Conservation (phyloP, 2,797 vertebrate genomes). For the Lateolabrax maculatus region DNA sequence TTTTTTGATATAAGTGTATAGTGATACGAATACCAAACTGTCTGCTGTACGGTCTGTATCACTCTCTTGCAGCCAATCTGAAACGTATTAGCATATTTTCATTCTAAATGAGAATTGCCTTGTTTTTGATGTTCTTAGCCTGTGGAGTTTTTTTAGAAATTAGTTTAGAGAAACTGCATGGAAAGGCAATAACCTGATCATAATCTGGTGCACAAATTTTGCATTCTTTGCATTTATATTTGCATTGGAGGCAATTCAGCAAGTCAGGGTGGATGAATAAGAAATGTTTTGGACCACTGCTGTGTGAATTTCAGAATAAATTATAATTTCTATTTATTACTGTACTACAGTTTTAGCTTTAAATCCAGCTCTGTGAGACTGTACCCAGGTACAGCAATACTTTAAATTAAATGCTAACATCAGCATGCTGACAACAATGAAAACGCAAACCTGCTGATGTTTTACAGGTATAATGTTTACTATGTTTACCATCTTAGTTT, state of each 20-base stretch:
- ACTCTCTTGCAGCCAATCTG: background rate
- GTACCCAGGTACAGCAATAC: background rate
- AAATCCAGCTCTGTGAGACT: background rate
- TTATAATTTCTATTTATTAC: background rate
- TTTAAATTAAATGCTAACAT: background rate
- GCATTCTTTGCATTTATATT: slow-evolving; percentile 5
- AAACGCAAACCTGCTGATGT: too few relatives aligned
- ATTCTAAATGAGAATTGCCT: background rate
- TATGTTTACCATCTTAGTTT: too few relatives aligned
- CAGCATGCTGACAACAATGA: background rate
- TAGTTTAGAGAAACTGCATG: slow-evolving; percentile 5
- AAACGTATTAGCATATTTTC: background rate
- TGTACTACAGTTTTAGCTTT: background rate
- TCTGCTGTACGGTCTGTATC: background rate
- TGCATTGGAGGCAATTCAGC: background rate
- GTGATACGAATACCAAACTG: background rate
- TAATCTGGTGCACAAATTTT: background rate
- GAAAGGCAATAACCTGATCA: slow-evolving; percentile 4
- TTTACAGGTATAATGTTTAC: too few relatives aligned
- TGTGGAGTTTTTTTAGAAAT: background rate
- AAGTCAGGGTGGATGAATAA: background rate
- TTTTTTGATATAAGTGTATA: background rate
- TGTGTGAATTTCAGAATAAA: background rate
- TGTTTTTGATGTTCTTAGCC: background rate
- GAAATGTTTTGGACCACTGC: background rate